Evolutionary conservation across 1,140 invertebrate species (phyloP).

Genomic region (Triops cancriformis): DNA sequence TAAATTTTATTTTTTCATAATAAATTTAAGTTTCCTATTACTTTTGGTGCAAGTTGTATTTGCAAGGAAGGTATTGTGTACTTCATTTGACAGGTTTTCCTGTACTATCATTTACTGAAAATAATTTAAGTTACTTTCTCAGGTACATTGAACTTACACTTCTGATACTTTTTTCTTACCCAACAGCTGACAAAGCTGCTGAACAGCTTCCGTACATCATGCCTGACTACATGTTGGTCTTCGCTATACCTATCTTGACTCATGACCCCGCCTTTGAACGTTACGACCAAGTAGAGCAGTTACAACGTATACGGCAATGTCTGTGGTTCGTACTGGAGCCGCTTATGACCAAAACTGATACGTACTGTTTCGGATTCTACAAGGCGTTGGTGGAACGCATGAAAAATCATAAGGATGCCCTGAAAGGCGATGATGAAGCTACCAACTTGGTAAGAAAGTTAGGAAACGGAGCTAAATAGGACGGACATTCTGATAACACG

Average conservation of each 20-base stretch:
- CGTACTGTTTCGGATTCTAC: slow-evolving; percentile 92
- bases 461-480: background rate
- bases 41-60: too few relatives aligned
- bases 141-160: too few relatives aligned
- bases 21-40: too few relatives aligned
- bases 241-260: slow-evolving; percentile 83
- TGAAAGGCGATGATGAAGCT: slow-evolving; percentile 68
- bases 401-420: slow-evolving; percentile 82
- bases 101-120: too few relatives aligned
- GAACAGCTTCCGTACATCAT: slow-evolving; percentile 73
- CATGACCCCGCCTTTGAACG: slow-evolving; percentile 76
- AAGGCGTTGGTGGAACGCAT: slow-evolving; percentile 83
- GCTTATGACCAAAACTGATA: slow-evolving; percentile 82
- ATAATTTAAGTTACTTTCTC: too few relatives aligned
- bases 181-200: slow-evolving; percentile 53
- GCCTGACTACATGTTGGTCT: slow-evolving; percentile 93
- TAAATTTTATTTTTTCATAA: too few relatives aligned
- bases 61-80: too few relatives aligned
- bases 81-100: too few relatives aligned
- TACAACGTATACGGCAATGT: slow-evolving; percentile 70
- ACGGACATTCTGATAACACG: background rate
- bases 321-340: slow-evolving; percentile 91
- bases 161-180: slow-evolving; percentile 26
- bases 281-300: slow-evolving; percentile 61
- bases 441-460: slow-evolving; percentile 62